Evolutionary conservation across 2,797 vertebrate species (phyloP).

Genomic region (Semotilus atromaculatus): DNA sequence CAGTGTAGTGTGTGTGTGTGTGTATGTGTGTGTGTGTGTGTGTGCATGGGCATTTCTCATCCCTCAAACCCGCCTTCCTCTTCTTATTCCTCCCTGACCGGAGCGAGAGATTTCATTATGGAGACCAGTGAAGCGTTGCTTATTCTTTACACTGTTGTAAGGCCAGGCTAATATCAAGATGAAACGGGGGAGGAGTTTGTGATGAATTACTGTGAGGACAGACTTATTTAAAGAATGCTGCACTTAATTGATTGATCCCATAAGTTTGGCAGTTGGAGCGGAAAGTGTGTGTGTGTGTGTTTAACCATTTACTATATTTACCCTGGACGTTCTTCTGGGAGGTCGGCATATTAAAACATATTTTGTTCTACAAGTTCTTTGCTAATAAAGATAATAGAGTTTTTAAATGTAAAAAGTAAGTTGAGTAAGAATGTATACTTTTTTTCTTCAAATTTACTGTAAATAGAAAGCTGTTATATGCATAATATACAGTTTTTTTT

Average conservation of each 20-base stretch:
- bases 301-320: conserved; percentile 2
- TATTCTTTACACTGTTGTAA: neutral
- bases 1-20: too few relatives aligned
- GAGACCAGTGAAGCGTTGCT: neutral
- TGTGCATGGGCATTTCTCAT: neutral
- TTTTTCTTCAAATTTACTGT: neutral
- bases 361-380: neutral
- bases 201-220: neutral
- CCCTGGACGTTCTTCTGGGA: neutral
- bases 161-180: neutral
- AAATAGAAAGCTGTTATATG: neutral
- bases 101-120: neutral
- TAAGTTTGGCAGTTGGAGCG: conserved; percentile 1
- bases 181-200: neutral
- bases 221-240: conserved; percentile 12
- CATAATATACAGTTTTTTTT: neutral
- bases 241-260: conserved; percentile 6
- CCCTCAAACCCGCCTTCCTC: neutral
- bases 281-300: conserved; percentile 11
- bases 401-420: neutral
- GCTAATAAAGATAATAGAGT: neutral
- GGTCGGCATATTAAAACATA: neutral
- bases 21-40: too few relatives aligned
- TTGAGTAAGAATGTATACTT: neutral
- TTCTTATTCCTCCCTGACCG: neutral